Base-by-base conservation (phyloP, 2,888 invertebrate species). In the Nemotelus pantherinus region DNA sequence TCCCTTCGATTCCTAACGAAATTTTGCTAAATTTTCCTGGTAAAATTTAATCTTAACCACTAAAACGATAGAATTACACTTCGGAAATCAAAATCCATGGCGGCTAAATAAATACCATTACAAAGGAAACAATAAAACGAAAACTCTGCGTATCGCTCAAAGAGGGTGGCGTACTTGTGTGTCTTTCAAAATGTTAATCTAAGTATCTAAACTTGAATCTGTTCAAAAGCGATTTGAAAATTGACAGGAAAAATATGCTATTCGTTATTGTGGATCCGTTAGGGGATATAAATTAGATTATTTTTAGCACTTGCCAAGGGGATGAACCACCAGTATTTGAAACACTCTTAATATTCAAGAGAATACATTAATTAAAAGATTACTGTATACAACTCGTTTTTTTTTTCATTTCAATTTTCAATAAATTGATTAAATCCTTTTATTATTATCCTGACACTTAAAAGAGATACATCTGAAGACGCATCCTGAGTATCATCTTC, bases 241-340 rank as follows among this genome's bases (percentile, higher is more conserved):
- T n/a, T 50, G 67, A 67, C 25, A 48, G 48, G 50, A 25, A 48
- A 5, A 67, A 67, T 67, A 67, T 67, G 67, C 39, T 67, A n/a
- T 39, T 5, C 47, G 65, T 47, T 47, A 65, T 65, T 25, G 9
- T 5, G 63, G 43, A 41, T 41, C 39, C 63, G 43, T 2, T 9
- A 3, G 47, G 65, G 47, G 47, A 65, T 63, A 43, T 63, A 63
- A 63, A 63, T 63, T 43, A 63, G 63, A 63, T 65, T 65, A 65
- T 45, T 43, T 65, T 47, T 5, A 25, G 43, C 47, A n/a, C 10
- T 6, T 10, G 58, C 7, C n/a, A 58, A 4, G 7, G 9, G 9
- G 58, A 4, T 25, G 9, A n/a, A 58, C n/a, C 4, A n/a, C n/a
- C 10, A 58, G 63, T 1, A 5, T 63, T 63, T 63, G 5, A 10